Evolutionary conservation across 1,140 invertebrate species (phyloP).

Genomic region (Papilio aristodemus): DNA sequence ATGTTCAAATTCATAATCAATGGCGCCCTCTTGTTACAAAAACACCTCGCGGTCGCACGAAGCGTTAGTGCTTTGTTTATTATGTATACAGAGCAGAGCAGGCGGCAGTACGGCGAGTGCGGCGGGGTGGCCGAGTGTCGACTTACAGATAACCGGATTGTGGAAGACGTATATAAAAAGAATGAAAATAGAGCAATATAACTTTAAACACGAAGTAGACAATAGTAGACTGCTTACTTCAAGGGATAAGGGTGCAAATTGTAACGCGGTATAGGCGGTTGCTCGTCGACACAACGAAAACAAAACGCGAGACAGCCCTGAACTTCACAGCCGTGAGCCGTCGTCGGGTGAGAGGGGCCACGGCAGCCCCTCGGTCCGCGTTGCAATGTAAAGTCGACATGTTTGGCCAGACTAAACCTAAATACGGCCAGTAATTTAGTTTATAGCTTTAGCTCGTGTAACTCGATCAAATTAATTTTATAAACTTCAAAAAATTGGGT

Average conservation of each 20-base stretch:
- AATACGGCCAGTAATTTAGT: neutral
- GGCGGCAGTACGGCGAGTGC: too few relatives aligned
- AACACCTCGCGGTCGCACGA: too few relatives aligned
- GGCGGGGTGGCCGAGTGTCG: neutral
- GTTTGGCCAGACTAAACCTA: too few relatives aligned
- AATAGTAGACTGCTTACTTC: neutral
- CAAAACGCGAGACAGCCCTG: neutral
- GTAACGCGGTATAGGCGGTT: neutral
- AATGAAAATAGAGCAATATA: neutral
- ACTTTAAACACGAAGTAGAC: neutral
- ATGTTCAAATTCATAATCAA: too few relatives aligned
- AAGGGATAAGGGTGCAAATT: slow-evolving; percentile 7
- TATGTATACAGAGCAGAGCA: too few relatives aligned
- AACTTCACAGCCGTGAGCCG: neutral
- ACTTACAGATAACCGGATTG: neutral
- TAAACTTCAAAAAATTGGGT: too few relatives aligned
- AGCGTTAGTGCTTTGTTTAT: too few relatives aligned
- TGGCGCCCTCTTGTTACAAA: too few relatives aligned
- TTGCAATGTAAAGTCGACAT: too few relatives aligned
- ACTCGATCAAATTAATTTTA: too few relatives aligned
- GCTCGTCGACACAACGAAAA: neutral
- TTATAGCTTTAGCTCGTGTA: too few relatives aligned
- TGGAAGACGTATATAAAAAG: neutral
- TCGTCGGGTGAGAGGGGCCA: neutral
- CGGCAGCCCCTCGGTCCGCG: neutral